A percentile compares a stretch with the other conserved stretches of the same genome.
Conservation (phyloP, 2,888 invertebrate species). For the Heliconius cydno region DNA sequence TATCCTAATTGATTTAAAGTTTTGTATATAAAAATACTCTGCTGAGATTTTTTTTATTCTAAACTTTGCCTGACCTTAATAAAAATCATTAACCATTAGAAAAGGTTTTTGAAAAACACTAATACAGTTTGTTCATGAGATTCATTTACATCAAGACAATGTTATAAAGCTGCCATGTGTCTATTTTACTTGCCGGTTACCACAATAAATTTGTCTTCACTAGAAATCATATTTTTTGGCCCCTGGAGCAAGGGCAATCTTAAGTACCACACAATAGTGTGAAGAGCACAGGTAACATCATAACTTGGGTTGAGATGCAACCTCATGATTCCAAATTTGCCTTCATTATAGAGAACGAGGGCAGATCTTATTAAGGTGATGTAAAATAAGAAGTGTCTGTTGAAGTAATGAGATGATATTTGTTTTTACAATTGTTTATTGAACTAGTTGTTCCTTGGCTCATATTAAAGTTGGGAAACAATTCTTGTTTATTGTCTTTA, state of each 20-base stretch:
- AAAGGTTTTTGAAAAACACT: neutral
- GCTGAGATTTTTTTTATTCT: too few relatives aligned
- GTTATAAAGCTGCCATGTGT: constrained; percentile 4
- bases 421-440: too few relatives aligned
- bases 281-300: neutral
- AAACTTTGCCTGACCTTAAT: too few relatives aligned
- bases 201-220: neutral
- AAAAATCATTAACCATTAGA: too few relatives aligned
- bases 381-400: too few relatives aligned
- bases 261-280: neutral
- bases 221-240: neutral
- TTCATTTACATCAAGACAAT: neutral
- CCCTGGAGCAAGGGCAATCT: neutral
- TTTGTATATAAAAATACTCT: too few relatives aligned
- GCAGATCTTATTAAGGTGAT: neutral
- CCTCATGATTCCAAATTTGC: too few relatives aligned
- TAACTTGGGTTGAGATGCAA: neutral
- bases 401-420: too few relatives aligned
- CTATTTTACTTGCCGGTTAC: neutral
- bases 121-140: neutral
- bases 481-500: too few relatives aligned
- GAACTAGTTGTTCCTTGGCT: too few relatives aligned
- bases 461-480: too few relatives aligned
- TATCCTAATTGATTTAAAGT: neutral
- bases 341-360: neutral